Base-by-base conservation (phyloP, 2,113 vertebrate species). In the Motacilla alba region DNA sequence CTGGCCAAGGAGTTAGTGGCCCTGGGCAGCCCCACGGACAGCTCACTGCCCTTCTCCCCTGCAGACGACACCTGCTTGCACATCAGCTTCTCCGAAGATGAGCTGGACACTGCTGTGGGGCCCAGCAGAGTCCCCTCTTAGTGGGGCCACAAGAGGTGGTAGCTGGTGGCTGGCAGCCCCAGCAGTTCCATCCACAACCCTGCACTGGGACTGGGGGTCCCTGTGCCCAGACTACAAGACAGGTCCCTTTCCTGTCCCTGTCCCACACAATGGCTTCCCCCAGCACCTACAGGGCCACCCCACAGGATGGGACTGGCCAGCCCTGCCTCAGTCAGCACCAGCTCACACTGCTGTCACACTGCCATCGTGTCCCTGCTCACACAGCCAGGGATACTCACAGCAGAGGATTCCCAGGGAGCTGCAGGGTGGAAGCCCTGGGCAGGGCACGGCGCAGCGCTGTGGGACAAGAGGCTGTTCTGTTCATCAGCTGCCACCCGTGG, bases 41-140 rank as follows among this genome's bases (percentile, higher is more conserved):
- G 73, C 69, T 86, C 87, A 0, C 78, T 95, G 74, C 96, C 98
- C 35, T 97, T 98, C 93, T 97, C 96, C 12, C 95, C 97, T 3
- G 72, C 28, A 11, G 97, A 99, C 0, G 97, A 98, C 26, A 99
- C 98, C 53, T 97, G 98, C 94, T 97, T 99, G 78, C 98, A 99
- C 91, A 99, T 98, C 97, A 98, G 98, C 70, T 98, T 99, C 90
- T 99, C 98, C 0, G 98, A 99, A 76, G 98, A 98, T 13, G 98
- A 99, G 96, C 91, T 96, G 59, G 98, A 98, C n/a, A 1, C 30
- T n/a, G 53, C 43, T 0, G 0, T 56, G 73, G 91, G 74, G 22
- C 47, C 63, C 72, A 69, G 77, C 60, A 79, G 67, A 22, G 66
- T 95, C 39, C 95, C 79, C 13, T 39, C 95, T 31, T 95, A 94